These are phyloP conservation scores for Otis tarda DNA, from an alignment of 2,113 vertebrate genomes.

Conservation along the genomic window DNA sequence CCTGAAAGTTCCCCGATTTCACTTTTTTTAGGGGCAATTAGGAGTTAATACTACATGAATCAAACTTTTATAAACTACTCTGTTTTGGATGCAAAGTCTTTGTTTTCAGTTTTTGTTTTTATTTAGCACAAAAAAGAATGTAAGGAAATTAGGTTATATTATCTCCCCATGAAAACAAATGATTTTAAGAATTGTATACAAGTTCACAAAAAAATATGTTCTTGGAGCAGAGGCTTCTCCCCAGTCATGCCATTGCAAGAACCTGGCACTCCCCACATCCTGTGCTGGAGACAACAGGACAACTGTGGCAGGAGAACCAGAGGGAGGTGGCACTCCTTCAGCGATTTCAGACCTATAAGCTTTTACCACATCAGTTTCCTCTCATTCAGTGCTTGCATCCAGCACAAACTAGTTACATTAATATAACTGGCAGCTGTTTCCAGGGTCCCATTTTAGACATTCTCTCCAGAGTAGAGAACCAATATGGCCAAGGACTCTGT, in stretches of 20 bases:
- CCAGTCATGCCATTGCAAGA: background rate
- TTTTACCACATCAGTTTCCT: background rate
- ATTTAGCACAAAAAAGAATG: conserved; percentile 48
- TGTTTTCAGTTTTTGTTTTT: conserved; percentile 48
- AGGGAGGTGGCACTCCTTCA: background rate
- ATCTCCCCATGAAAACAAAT: background rate
- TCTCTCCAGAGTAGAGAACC: background rate
- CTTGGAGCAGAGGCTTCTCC: background rate
- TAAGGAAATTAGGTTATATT: conserved; percentile 29
- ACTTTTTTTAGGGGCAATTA: background rate
- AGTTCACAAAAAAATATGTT: background rate
- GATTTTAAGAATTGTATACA: background rate
- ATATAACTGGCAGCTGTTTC: background rate
- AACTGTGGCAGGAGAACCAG: background rate
- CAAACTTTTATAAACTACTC: conserved; percentile 29
- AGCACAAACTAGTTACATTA: background rate
- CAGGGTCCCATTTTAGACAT: background rate
- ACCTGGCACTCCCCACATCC: background rate
- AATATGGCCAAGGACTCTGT: background rate
- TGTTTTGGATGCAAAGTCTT: conserved; percentile 14
- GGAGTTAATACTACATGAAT: background rate
- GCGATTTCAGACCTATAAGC: background rate
- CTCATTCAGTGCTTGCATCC: background rate
- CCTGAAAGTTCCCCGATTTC: background rate
- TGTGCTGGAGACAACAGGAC: background rate